Percentiles rank a stretch among this genome's conserved stretches.
These are phyloP conservation scores for Fratercula arctica DNA, from an alignment of 2,797 vertebrate species.

Conservation along the genomic window DNA sequence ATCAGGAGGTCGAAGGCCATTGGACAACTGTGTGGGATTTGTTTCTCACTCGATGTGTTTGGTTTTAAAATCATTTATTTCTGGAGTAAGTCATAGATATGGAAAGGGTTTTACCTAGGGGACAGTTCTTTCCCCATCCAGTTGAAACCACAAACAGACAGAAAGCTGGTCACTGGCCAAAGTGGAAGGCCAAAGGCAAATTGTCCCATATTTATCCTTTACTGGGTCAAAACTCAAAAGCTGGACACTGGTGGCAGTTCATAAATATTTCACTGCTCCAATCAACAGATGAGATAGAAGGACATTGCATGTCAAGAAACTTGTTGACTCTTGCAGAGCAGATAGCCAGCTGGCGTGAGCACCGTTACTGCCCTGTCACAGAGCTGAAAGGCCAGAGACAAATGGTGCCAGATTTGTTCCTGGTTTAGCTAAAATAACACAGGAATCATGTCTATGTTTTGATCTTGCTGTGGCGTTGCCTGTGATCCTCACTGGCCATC, in stretches of 20 bases:
- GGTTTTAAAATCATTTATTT: slow-evolving; percentile 74
- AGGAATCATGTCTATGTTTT: slow-evolving; percentile 25
- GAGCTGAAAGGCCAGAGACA: slow-evolving; percentile 35
- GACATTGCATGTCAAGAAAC: slow-evolving; percentile 59
- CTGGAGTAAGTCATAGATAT: slow-evolving; percentile 73
- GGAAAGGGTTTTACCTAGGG: slow-evolving; percentile 68
- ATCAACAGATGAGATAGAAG: slow-evolving; percentile 61
- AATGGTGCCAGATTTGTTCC: slow-evolving; percentile 42
- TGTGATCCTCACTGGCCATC: background rate
- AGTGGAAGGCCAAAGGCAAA: slow-evolving; percentile 63
- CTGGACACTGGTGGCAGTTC: slow-evolving; percentile 16
- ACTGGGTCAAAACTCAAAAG: slow-evolving; percentile 48
- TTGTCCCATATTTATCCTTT: slow-evolving; percentile 60
- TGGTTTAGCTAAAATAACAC: slow-evolving; percentile 29
- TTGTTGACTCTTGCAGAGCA: slow-evolving; percentile 66
- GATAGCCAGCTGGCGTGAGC: slow-evolving; percentile 52
- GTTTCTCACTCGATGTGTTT: slow-evolving; percentile 67
- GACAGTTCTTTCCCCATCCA: slow-evolving; percentile 67
- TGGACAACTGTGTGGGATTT: slow-evolving; percentile 77
- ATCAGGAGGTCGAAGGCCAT: slow-evolving; percentile 69
- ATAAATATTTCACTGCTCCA: slow-evolving; percentile 42
- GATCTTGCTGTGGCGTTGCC: background rate
- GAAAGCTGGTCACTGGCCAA: slow-evolving; percentile 71
- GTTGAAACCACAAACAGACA: slow-evolving; percentile 75
- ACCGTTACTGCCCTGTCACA: background rate